Evolutionary conservation across 2,888 invertebrate genomes (phyloP).

Genomic region (Theretra japonica): DNA sequence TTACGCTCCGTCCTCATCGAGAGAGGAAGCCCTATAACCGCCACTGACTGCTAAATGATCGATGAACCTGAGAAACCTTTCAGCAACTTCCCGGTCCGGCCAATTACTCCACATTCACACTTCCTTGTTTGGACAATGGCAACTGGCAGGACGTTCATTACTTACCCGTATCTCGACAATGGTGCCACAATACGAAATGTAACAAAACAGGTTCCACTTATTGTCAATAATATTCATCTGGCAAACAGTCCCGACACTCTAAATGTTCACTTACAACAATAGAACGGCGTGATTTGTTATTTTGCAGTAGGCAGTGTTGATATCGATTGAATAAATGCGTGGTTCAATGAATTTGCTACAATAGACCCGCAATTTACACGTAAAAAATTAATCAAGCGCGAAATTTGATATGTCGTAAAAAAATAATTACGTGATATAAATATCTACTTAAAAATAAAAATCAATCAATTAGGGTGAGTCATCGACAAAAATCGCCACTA

Average conservation of each 20-base stretch:
- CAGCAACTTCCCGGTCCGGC: slow-evolving; percentile 62
- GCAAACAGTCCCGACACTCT: slow-evolving; percentile 34
- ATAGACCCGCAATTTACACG: not conserved
- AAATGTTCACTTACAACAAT: slow-evolving; percentile 23
- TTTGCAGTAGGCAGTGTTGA: slow-evolving; percentile 8
- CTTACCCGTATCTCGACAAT: slow-evolving; percentile 64
- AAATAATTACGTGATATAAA: slow-evolving; percentile 37
- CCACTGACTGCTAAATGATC: slow-evolving; percentile 57
- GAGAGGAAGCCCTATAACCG: slow-evolving; percentile 57
- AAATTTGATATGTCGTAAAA: slow-evolving; percentile 36
- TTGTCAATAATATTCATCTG: slow-evolving; percentile 48
- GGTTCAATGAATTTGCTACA: not conserved
- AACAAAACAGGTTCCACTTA: slow-evolving; percentile 63
- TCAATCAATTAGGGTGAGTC: slow-evolving; percentile 57
- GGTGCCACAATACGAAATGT: slow-evolving; percentile 49
- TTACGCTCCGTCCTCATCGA: slow-evolving; percentile 43
- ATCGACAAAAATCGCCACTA: slow-evolving; percentile 63
- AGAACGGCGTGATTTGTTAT: slow-evolving; percentile 15
- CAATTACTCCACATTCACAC: slow-evolving; percentile 70
- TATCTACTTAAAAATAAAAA: not conserved
- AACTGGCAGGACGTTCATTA: slow-evolving; percentile 64
- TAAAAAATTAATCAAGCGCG: not conserved
- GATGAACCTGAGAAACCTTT: slow-evolving; percentile 62
- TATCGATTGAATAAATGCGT: slow-evolving; percentile 18
- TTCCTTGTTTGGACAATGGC: slow-evolving; percentile 68